These are phyloP conservation scores for Trisateles emortualis DNA, from an alignment of 2,888 invertebrate species.

Conservation along the genomic window DNA sequence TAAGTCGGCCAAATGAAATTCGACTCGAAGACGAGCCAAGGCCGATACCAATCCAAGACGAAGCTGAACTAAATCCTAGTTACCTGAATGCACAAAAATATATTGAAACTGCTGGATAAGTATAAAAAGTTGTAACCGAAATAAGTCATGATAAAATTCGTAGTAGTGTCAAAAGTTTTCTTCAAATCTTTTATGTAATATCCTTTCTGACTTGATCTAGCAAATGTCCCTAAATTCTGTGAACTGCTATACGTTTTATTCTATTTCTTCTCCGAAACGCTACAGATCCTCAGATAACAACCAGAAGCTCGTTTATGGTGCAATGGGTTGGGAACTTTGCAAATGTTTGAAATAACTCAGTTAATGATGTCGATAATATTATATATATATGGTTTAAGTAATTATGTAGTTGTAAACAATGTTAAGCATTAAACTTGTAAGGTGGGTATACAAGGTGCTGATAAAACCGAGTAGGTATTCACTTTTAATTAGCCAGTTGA, in stretches of 20 bases:
- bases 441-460: too few relatives aligned
- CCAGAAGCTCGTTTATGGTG: slow-evolving; percentile 27
- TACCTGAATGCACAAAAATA: too few relatives aligned
- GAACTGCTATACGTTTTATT: slow-evolving; percentile 22
- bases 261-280: slow-evolving; percentile 40
- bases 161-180: slow-evolving; percentile 28
- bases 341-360: slow-evolving; percentile 27
- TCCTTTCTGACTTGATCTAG: slow-evolving; percentile 12
- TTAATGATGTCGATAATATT: slow-evolving; percentile 28
- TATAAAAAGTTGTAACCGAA: too few relatives aligned
- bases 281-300: slow-evolving; percentile 40
- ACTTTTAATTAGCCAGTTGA: too few relatives aligned
- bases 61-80: too few relatives aligned
- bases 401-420: slow-evolving; percentile 18
- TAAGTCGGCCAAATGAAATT: too few relatives aligned
- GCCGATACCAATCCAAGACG: too few relatives aligned
- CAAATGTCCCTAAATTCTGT: slow-evolving; percentile 30
- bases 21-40: too few relatives aligned
- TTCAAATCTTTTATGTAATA: slow-evolving; percentile 10
- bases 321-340: slow-evolving; percentile 25
- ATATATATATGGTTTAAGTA: slow-evolving; percentile 19
- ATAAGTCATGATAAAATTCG: background rate
- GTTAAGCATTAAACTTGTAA: slow-evolving; percentile 10
- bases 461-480: too few relatives aligned
- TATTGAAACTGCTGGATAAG: too few relatives aligned